Evolutionary conservation across 2,888 invertebrate genomes (phyloP).

Genomic region (Rutpela maculata): DNA sequence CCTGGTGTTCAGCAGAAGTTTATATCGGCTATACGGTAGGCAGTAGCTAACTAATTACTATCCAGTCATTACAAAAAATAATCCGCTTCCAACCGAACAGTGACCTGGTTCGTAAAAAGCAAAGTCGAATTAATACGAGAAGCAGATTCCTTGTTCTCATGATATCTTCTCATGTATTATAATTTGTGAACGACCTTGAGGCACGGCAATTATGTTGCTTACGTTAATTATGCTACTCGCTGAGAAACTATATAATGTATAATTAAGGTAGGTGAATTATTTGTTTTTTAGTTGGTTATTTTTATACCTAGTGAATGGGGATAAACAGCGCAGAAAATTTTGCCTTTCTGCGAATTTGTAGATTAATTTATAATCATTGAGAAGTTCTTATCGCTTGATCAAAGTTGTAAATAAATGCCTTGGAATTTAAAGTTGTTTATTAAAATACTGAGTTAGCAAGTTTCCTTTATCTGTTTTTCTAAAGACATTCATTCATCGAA

Average conservation of each 20-base stretch:
- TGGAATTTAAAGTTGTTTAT: background rate
- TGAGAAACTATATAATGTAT: conserved; percentile 19
- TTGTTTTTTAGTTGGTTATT: background rate
- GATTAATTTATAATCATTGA: background rate
- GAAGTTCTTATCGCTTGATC: background rate
- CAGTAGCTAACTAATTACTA: background rate
- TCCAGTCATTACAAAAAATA: background rate
- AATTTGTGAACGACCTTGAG: conserved; percentile 20
- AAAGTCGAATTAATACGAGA: conserved; percentile 15
- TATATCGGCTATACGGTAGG: background rate
- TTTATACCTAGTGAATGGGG: background rate
- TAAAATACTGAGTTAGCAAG: background rate
- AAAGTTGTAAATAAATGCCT: background rate
- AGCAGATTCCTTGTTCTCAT: conserved; percentile 20
- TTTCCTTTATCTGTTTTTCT: background rate
- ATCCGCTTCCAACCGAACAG: conserved; percentile 3
- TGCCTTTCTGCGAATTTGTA: background rate
- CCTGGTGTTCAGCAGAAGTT: background rate
- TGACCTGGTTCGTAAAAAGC: conserved; percentile 10
- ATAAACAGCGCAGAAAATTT: background rate
- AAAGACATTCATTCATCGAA: background rate
- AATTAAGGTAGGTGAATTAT: conserved; percentile 22
- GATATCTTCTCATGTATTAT: conserved; percentile 10
- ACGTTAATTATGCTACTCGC: conserved; percentile 17
- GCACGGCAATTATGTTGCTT: conserved; percentile 24